These are phyloP conservation scores for Augochlorella aurata DNA, from an alignment of 2,888 invertebrate species.

Conservation along the genomic window DNA sequence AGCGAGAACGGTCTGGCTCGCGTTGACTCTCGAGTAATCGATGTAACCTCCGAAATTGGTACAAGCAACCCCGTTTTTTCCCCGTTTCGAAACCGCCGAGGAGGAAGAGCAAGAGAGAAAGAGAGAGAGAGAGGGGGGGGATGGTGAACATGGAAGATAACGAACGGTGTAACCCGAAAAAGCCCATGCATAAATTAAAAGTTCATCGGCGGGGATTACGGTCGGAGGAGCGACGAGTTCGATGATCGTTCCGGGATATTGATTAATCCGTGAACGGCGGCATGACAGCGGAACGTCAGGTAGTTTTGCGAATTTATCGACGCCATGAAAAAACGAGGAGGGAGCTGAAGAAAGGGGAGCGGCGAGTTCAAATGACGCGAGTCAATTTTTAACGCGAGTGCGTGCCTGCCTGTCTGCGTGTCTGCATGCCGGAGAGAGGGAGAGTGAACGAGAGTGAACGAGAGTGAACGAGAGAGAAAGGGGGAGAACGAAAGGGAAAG, in stretches of 20 bases:
- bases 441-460: no score
- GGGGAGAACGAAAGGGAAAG: background rate
- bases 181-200: conserved; percentile 36
- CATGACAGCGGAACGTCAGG: conserved; percentile 19
- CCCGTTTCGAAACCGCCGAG: no score
- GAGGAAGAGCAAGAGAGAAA: background rate
- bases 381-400: conserved; percentile 48
- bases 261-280: conserved; percentile 27
- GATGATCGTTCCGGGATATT: conserved; percentile 26
- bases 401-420: background rate
- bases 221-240: conserved; percentile 5
- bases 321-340: background rate
- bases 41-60: conserved; percentile 8
- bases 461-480: no score
- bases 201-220: conserved; percentile 28
- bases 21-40: conserved; percentile 8
- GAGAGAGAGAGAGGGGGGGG: no score
- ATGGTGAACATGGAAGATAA: background rate
- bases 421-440: background rate
- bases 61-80: background rate
- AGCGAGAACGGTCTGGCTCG: background rate
- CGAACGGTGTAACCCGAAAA: conserved; percentile 9
- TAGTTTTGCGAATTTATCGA: conserved; percentile 26
- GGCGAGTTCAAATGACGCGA: conserved; percentile 32
- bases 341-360: background rate